A percentile compares a stretch with the other conserved stretches of the same genome.
These are phyloP conservation scores for Drosophila ogumai DNA, from an alignment of 1,140 invertebrate species.

Conservation along the genomic window DNA sequence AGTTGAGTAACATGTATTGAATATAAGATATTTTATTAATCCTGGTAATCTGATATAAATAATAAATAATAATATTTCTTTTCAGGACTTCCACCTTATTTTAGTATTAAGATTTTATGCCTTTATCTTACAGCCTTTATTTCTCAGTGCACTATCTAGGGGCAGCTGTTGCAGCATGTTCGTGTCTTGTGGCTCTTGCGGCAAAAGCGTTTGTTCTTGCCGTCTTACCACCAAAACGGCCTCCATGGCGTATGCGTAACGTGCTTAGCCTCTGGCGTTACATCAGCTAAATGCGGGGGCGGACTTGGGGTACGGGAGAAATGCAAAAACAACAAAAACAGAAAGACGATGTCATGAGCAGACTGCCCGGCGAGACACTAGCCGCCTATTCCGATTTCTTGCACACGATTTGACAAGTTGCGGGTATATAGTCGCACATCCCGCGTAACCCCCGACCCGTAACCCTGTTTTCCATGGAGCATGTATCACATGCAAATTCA, in stretches of 20 bases:
- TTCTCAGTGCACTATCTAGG: background rate
- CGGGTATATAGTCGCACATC: background rate
- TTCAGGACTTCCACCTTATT: background rate
- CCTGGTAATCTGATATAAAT: too few species aligned
- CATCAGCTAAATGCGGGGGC: slow-evolving; percentile 20
- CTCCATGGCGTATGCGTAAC: slow-evolving; percentile 60
- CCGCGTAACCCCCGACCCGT: background rate
- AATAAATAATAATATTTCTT: too few species aligned
- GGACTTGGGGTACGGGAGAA: background rate
- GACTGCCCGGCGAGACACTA: slow-evolving; percentile 17
- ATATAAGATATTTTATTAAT: too few species aligned
- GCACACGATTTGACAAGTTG: slow-evolving; percentile 11
- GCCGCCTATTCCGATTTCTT: slow-evolving; percentile 9
- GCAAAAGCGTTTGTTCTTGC: slow-evolving; percentile 41
- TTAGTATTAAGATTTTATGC: background rate
- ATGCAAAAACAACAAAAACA: slow-evolving; percentile 21
- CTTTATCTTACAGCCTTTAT: background rate
- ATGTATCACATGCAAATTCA: slow-evolving; percentile 55
- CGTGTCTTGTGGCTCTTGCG: slow-evolving; percentile 20
- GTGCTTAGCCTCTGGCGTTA: slow-evolving; percentile 19
- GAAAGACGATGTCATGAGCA: slow-evolving; percentile 8
- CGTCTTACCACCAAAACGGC: slow-evolving; percentile 28
- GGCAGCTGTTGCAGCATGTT: slow-evolving; percentile 35
- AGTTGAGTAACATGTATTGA: too few species aligned
- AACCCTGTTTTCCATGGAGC: slow-evolving; percentile 1